Base-by-base conservation (phyloP, 1,140 invertebrate genomes). In the Leptonema lineaticorne region DNA sequence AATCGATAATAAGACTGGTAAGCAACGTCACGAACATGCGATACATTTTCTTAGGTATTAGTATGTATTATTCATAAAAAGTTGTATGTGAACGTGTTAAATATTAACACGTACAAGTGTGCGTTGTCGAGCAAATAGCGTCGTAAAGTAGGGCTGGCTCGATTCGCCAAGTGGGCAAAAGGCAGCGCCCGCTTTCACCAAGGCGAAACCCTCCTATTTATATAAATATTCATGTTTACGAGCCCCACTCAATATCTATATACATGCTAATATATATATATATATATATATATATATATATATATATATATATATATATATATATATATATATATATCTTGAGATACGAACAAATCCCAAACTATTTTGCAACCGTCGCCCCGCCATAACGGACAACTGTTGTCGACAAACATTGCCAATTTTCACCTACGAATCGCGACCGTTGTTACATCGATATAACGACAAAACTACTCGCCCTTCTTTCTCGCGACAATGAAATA, bases 181-280 rank as follows among this genome's bases (percentile, higher is more conserved):
- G 16, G 11, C 37, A 41, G 11, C 37, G 11, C 11, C 37, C 37
- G 16, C 37, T 16, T 16, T 16, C 37, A 14, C 16, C 37, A 41
- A 9, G 37, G 37, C 37, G 16, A 9, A 11, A 41, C 37, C 37
- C 37, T 41, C 37, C 11, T n/a, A n/a, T n/a, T n/a, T n/a, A n/a
- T 41, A 48, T 48, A 48, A 48, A 48, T 48, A 48, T 48, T 48
- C 46, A 48, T 48, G 46, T 48, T 48, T 48, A 48, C 46, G 5
- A 18, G n/a, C 46, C n/a, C 14, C 16, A 48, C 46, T 48, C 46
- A 22, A 48, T 48, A 48, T 6, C 5, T 33, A 33, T 33, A 11
- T 33, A 11, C 11, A 11, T 11, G 29, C 11, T 33, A n/a, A n/a
- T n/a, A n/a, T n/a, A n/a, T n/a, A n/a, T n/a, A n/a, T n/a, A n/a